A percentile compares a stretch with the other conserved stretches of the same genome.
Conservation (phyloP, 2,797 vertebrate genomes). For the Falco peregrinus region DNA sequence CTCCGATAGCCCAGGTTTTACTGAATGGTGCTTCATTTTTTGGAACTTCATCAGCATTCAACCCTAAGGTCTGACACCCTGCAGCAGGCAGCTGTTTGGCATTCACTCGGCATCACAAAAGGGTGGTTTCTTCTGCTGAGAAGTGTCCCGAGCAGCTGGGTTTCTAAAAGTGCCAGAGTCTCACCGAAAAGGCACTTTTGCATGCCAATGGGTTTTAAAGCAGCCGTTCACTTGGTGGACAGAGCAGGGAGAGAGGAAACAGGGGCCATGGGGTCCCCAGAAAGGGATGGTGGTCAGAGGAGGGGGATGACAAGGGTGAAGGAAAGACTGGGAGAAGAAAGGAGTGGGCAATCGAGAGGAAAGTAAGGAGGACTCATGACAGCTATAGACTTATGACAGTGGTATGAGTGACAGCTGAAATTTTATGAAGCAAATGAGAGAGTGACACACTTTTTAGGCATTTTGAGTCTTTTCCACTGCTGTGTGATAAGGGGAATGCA, state of each 20-base stretch:
- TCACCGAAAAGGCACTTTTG: background rate
- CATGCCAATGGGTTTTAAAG: background rate
- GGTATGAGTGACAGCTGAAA: background rate
- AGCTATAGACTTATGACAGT: background rate
- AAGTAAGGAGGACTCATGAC: background rate
- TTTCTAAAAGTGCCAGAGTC: background rate
- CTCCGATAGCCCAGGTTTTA: background rate
- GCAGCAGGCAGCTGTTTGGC: background rate
- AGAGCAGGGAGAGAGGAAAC: background rate
- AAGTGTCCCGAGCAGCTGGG: background rate
- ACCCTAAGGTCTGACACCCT: background rate
- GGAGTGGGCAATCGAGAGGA: background rate
- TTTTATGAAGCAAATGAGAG: background rate
- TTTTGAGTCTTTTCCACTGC: background rate
- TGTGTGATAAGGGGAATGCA: slow-evolving; percentile 14
- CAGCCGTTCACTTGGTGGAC: background rate
- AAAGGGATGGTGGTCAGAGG: background rate
- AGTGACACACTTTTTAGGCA: background rate
- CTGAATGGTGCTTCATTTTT: background rate
- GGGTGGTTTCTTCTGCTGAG: background rate
- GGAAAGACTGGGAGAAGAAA: background rate
- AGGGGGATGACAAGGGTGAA: background rate
- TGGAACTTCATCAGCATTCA: background rate
- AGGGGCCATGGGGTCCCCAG: background rate
- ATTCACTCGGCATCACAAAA: background rate